Evolutionary conservation across 2,797 vertebrate species (phyloP), one percentile per base, ranked within the genome.

Genomic region (Otolemur crassicaudatus): DNA sequence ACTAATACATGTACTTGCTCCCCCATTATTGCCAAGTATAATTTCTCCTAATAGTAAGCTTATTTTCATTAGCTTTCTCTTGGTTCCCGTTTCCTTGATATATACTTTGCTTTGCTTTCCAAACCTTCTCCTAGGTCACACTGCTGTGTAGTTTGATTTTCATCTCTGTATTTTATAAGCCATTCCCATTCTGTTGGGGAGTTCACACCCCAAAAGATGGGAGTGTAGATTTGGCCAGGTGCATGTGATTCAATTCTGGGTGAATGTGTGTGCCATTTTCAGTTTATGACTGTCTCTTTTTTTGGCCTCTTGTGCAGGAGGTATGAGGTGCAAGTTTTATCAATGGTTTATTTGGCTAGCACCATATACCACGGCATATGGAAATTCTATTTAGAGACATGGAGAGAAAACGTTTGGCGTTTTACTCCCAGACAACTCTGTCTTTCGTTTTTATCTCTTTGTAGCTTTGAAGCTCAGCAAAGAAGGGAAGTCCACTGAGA

Each of bases 401-500:
- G 0, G n/a, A 89, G 90, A 63, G 31, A 53, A 96, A 95, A 81
- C 0, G 1, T 86, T 96, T 53, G 67, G 10, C 96, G 77, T 97
- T 97, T 96, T 95, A 89, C 3, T 90, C 22, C 13, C 82, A 87
- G 27, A 31, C 70, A 91, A 73, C 53, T 97, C 85, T 94, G 93
- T 94, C 53, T 97, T 97, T 79, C 7, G 0, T 92, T 95, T 98
- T 97, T 98, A 93, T 96, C 70, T 84, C 75, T 96, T 94, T 94
- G 77, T 97, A 97, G 96, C 95, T 95, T 97, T 79, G 60, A 97
- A 97, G 76, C 90, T 79, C 76, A 95, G 61, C 79, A 90, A 60
- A 97, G 93, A 96, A 97, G 85, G 88, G 92, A 97, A 98, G 97
- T 96, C 97, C 95, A 92, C 12, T 82, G 97, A 97, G 97, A 98